Conservation (phyloP, 2,888 invertebrate species). For the Lasiommata megera region DNA sequence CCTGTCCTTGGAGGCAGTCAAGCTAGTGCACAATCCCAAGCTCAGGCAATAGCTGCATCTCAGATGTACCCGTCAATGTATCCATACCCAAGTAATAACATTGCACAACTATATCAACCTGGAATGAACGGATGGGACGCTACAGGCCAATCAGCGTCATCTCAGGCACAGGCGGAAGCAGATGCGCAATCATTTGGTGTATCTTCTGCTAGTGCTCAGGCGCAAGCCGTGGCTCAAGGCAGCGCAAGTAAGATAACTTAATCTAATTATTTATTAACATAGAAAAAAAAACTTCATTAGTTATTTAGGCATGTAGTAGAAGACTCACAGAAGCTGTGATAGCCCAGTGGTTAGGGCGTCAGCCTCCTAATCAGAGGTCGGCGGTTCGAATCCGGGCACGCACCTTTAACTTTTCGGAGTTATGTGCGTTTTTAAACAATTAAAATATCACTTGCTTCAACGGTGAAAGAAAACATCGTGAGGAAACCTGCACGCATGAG, state of each 20-base stretch:
- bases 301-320: too few relatives aligned
- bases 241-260: slow-evolving; percentile 17
- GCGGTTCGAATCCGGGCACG: too few relatives aligned
- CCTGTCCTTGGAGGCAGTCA: slow-evolving; percentile 11
- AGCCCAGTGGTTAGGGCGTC: too few relatives aligned
- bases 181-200: background rate
- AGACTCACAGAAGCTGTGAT: too few relatives aligned
- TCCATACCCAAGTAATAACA: slow-evolving; percentile 24
- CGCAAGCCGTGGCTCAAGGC: slow-evolving; percentile 14
- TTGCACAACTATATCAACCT: slow-evolving; percentile 21
- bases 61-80: slow-evolving; percentile 35
- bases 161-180: background rate
- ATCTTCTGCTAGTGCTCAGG: background rate
- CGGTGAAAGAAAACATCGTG: too few relatives aligned
- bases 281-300: background rate
- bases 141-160: slow-evolving; percentile 5
- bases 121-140: slow-evolving; percentile 18
- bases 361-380: too few relatives aligned
- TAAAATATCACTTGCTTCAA: too few relatives aligned
- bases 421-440: too few relatives aligned
- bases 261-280: background rate
- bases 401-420: too few relatives aligned
- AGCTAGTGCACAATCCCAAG: slow-evolving; percentile 23
- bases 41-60: slow-evolving; percentile 27
- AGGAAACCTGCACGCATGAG: too few relatives aligned